These are phyloP conservation scores for Tenebrosternarchus preto DNA, from an alignment of 2,113 vertebrate genomes.

Conservation along the genomic window DNA sequence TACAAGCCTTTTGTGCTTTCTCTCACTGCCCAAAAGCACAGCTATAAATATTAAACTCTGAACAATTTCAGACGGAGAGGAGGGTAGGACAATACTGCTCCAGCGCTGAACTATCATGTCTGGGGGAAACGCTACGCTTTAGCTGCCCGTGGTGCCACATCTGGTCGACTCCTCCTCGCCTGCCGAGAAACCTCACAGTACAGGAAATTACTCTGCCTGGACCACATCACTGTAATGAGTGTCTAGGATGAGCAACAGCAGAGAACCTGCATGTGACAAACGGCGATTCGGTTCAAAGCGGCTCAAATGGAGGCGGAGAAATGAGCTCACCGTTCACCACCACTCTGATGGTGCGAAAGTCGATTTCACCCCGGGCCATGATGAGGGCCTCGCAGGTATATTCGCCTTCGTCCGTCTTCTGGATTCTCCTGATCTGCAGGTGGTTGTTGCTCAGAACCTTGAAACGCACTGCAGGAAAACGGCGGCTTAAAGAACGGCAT, in stretches of 20 bases:
- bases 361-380: slow-evolving; percentile 92
- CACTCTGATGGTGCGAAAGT: slow-evolving; percentile 91
- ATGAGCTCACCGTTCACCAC: slow-evolving; percentile 90
- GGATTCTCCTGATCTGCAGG: slow-evolving; percentile 93
- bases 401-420: slow-evolving; percentile 91
- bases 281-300: background rate
- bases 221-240: slow-evolving; percentile 17
- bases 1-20: background rate
- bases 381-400: slow-evolving; percentile 95
- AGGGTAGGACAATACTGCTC: no score
- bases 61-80: no score
- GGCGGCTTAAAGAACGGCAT: background rate
- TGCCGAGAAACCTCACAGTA: background rate
- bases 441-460: slow-evolving; percentile 91
- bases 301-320: slow-evolving; percentile 27
- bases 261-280: slow-evolving; percentile 14
- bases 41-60: no score
- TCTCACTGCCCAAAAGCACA: no score
- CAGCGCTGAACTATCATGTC: no score
- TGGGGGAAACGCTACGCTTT: background rate
- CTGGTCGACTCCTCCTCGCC: background rate
- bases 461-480: slow-evolving; percentile 81
- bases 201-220: slow-evolving; percentile 19
- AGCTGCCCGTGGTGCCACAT: background rate
- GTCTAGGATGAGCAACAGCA: slow-evolving; percentile 8